These are phyloP conservation scores for Plagodis dolabraria DNA, from an alignment of 2,888 invertebrate species.

Conservation along the genomic window DNA sequence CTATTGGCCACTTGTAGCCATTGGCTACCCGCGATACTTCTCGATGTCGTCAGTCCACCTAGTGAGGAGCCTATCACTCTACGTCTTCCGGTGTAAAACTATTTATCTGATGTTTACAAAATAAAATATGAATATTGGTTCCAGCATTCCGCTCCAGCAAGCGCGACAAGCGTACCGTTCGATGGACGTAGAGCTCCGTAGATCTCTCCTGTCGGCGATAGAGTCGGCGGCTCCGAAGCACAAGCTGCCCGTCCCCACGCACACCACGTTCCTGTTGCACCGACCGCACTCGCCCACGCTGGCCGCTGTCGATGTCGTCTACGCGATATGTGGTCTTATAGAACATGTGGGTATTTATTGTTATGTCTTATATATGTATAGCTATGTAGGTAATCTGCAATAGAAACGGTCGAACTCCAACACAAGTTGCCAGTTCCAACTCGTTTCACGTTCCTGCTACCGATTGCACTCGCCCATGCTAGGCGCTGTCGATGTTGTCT, in stretches of 20 bases:
- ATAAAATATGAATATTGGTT: slow-evolving; percentile 7
- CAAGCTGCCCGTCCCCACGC: slow-evolving; percentile 87
- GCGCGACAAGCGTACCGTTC: slow-evolving; percentile 93
- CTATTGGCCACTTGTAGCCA: no score
- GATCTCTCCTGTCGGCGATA: slow-evolving; percentile 88
- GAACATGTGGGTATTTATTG: slow-evolving; percentile 83
- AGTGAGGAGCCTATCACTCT: no score
- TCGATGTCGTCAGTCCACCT: no score
- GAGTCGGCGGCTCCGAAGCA: slow-evolving; percentile 87
- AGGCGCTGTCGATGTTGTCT: no score
- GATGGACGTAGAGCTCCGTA: slow-evolving; percentile 94
- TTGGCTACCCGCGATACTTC: no score
- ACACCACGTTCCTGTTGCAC: slow-evolving; percentile 91
- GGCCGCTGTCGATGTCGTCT: slow-evolving; percentile 93
- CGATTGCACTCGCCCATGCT: no score
- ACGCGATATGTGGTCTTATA: slow-evolving; percentile 91
- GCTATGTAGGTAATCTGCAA: no score
- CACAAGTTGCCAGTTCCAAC: no score
- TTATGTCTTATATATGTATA: no score
- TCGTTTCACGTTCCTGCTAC: no score
- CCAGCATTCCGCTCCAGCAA: slow-evolving; percentile 92
- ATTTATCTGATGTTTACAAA: background rate
- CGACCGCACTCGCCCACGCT: slow-evolving; percentile 92
- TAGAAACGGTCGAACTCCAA: no score
- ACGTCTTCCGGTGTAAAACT: no score